Percentiles rank a stretch among this genome's conserved stretches.
Evolutionary conservation across 30 jellyfish, hydroid and myxozoan genomes (phyloP).

Genomic region (Cassiopea andromeda): DNA sequence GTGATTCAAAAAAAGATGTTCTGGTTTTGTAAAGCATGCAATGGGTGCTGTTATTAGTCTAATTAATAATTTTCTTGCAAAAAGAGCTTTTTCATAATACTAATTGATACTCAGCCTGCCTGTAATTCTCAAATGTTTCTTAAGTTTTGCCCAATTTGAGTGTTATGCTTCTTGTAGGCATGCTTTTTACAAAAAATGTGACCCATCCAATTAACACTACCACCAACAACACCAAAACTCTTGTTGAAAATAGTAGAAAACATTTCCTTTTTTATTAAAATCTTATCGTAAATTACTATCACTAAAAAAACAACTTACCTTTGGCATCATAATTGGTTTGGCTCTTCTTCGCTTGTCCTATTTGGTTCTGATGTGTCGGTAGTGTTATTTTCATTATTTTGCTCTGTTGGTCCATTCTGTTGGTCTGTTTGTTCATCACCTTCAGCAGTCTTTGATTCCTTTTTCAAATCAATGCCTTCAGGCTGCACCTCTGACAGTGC

Average conservation of each 20-base stretch:
- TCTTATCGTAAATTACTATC: background rate
- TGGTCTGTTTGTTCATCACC: slow-evolving; percentile 20
- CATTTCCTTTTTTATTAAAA: no score
- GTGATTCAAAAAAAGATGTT: no score
- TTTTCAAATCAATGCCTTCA: slow-evolving; percentile 40
- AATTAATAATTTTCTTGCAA: no score
- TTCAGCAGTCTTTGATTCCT: background rate
- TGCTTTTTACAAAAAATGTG: background rate
- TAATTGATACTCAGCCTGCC: no score
- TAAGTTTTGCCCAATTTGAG: no score
- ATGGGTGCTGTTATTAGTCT: no score
- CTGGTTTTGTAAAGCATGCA: no score
- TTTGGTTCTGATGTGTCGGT: background rate
- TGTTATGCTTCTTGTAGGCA: no score
- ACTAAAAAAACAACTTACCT: background rate
- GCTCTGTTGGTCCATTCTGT: slow-evolving; percentile 51
- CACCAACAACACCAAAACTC: background rate
- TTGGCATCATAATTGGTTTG: slow-evolving; percentile 6
- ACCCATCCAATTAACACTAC: background rate
- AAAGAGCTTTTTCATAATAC: no score
- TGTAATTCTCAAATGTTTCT: no score
- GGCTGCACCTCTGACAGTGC: slow-evolving; percentile 52
- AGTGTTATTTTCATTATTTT: background rate
- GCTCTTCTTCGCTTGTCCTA: background rate
- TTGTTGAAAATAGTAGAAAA: no score